Percentiles rank a stretch among this genome's conserved stretches.
Conservation (phyloP, 2,888 invertebrate genomes). For the Dicyrtoma fusca region DNA sequence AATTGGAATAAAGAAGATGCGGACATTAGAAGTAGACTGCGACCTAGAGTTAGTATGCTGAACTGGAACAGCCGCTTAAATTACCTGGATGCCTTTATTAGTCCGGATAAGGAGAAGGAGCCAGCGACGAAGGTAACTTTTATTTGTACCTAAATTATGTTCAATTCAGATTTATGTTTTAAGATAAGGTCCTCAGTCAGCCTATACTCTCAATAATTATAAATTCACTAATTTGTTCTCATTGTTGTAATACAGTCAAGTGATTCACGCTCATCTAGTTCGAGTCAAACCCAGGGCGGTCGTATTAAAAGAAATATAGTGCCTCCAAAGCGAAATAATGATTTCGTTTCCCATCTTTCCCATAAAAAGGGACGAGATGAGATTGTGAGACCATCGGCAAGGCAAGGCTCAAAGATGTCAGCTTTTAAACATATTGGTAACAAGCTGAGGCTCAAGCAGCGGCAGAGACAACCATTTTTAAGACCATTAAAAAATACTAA, state of each 20-base stretch:
- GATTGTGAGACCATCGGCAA: not conserved
- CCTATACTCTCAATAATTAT: no score
- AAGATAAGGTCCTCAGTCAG: no score
- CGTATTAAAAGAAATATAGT: slow-evolving; percentile 21
- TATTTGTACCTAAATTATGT: no score
- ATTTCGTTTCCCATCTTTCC: slow-evolving; percentile 30
- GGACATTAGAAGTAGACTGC: slow-evolving; percentile 49
- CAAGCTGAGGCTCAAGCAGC: slow-evolving; percentile 13
- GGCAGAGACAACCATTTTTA: slow-evolving; percentile 10
- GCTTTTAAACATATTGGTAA: slow-evolving; percentile 16
- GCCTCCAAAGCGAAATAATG: slow-evolving; percentile 32
- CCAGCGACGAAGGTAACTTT: slow-evolving; percentile 3
- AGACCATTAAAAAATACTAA: slow-evolving; percentile 1
- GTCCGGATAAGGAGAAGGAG: slow-evolving; percentile 18
- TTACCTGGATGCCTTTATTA: slow-evolving; percentile 31
- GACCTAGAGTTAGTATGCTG: slow-evolving; percentile 52
- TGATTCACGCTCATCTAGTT: no score
- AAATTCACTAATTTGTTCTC: not conserved
- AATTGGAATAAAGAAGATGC: slow-evolving; percentile 43
- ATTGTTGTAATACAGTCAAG: not conserved
- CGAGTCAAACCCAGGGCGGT: not conserved
- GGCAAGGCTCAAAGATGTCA: slow-evolving; percentile 7
- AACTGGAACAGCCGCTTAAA: slow-evolving; percentile 47
- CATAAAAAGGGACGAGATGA: not conserved
- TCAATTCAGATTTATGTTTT: no score